A percentile compares a stretch with the other conserved stretches of the same genome.
Evolutionary conservation across 2,888 invertebrate genomes (phyloP).

Genomic region (Zygogramma bicolorata): DNA sequence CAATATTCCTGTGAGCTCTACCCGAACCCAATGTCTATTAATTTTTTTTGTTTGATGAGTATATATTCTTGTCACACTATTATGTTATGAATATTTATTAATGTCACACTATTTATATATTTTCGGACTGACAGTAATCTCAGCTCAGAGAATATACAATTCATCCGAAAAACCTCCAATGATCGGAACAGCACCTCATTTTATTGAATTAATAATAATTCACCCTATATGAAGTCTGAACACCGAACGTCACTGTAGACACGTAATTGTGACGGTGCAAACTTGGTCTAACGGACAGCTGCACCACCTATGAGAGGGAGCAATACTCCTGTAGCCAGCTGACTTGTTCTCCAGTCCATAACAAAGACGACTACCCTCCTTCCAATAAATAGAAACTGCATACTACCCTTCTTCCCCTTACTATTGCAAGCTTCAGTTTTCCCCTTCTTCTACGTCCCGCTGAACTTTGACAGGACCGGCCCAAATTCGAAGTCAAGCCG

Average conservation of each 20-base stretch:
- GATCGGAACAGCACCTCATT: too few species aligned
- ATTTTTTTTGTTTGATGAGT: too few species aligned
- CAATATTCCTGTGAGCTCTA: too few species aligned
- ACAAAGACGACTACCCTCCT: constrained; percentile 65
- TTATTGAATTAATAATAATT: neutral
- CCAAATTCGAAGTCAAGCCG: constrained; percentile 11
- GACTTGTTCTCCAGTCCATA: constrained; percentile 65
- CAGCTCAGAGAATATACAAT: too few species aligned
- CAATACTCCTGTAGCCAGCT: constrained; percentile 62
- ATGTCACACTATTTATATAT: too few species aligned
- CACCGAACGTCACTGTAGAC: constrained; percentile 48
- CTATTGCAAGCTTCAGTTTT: constrained; percentile 53
- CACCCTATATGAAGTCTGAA: neutral
- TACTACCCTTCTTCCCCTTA: constrained; percentile 56
- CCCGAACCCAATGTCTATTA: too few species aligned
- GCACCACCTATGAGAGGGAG: constrained; percentile 51
- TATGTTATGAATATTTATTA: too few species aligned
- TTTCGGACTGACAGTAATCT: too few species aligned
- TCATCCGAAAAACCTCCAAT: too few species aligned
- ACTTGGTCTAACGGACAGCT: constrained; percentile 53
- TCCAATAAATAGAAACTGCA: constrained; percentile 59
- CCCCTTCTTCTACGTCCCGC: constrained; percentile 46
- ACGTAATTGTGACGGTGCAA: constrained; percentile 49
- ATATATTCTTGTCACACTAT: too few species aligned
- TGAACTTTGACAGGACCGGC: constrained; percentile 38